Conservation (phyloP, 2,797 vertebrate genomes). For the Lagorchestes hirsutus region DNA sequence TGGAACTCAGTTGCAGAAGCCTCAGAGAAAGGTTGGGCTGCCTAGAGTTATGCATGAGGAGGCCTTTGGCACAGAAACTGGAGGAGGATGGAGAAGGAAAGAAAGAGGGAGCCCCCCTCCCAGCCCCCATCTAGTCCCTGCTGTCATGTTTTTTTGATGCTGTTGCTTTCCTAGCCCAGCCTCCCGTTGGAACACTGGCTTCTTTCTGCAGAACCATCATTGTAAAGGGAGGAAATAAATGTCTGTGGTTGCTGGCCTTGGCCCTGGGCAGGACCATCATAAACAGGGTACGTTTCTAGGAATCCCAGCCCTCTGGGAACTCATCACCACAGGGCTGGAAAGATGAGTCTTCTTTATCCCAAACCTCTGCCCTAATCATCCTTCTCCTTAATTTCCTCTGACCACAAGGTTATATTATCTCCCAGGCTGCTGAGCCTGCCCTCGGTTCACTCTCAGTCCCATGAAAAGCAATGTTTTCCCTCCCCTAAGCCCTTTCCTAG, state of each 20-base stretch:
- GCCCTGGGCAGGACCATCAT: not conserved
- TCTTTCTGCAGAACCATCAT: not conserved
- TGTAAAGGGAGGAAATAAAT: not conserved
- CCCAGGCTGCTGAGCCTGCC: not conserved
- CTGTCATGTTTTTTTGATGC: not conserved
- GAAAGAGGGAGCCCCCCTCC: not conserved
- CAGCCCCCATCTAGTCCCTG: too few species aligned
- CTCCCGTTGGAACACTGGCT: not conserved
- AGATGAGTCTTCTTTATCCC: not conserved
- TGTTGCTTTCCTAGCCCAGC: not conserved
- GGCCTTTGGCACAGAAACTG: fast-evolving
- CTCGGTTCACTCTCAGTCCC: not conserved
- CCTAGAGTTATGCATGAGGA: not conserved
- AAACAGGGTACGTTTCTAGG: not conserved
- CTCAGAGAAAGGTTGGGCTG: not conserved
- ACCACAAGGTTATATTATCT: not conserved
- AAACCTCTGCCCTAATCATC: not conserved
- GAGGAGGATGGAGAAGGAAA: not conserved
- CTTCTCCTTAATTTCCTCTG: not conserved
- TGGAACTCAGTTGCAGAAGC: not conserved
- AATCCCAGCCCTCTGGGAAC: conserved; percentile 18
- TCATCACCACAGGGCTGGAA: not conserved
- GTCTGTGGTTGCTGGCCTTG: not conserved
- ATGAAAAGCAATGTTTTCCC: not conserved
- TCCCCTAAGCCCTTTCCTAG: too few species aligned